phyloP scores from a whole-genome alignment of 2,113 vertebrate genomes.

The Nothocercus nigrocapillus region DNA sequence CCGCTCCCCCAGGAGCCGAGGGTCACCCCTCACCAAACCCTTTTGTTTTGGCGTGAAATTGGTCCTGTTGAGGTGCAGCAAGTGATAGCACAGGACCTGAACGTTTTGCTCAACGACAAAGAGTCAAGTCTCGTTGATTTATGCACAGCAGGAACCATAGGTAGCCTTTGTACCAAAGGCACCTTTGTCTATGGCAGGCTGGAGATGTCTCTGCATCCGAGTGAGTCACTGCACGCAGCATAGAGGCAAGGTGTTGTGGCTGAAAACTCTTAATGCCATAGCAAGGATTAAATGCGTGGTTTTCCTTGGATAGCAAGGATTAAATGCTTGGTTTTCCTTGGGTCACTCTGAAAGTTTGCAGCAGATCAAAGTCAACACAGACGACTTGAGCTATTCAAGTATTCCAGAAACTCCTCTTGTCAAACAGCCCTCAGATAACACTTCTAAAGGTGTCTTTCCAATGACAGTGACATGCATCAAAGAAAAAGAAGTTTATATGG shows the following conservation, averaged over 20 bases:
- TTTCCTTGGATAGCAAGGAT: not conserved
- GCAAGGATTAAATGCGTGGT: not conserved
- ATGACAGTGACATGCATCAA: not conserved
- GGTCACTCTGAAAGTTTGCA: not conserved
- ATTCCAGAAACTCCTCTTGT: not conserved
- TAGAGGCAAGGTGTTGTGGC: not conserved
- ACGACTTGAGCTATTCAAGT: not conserved
- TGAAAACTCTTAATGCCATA: rapidly evolving
- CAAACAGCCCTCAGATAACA: not conserved
- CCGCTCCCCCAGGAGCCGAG: not conserved
- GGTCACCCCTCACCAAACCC: not conserved
- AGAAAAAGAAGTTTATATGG: rapidly evolving
- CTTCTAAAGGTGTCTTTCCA: not conserved
- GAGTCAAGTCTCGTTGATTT: not conserved
- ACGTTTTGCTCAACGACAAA: not conserved
- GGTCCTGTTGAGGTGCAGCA: not conserved
- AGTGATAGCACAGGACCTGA: not conserved
- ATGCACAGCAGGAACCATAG: not conserved
- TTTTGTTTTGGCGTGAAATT: not conserved
- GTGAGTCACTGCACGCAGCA: not conserved
- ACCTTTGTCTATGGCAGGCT: not conserved
- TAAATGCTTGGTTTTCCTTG: not conserved
- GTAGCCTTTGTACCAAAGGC: not conserved
- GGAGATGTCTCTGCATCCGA: not conserved
- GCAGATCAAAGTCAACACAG: not conserved